Percentiles rank a stretch among this genome's conserved stretches.
phyloP scores from a whole-genome alignment of 2,113 vertebrate species.

The Crocuta crocuta region DNA sequence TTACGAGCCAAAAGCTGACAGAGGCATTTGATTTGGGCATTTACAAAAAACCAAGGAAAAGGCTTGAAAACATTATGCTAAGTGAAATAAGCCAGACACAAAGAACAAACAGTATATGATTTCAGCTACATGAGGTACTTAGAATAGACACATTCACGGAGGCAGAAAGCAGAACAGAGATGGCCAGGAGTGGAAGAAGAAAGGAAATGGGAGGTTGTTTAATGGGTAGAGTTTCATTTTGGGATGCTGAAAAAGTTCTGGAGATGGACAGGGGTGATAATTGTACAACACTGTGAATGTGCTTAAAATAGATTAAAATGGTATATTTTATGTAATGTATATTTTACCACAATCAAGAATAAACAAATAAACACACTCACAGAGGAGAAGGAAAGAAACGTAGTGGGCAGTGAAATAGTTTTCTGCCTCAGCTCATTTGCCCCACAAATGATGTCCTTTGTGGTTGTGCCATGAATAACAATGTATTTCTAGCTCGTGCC shows the following conservation, averaged over 20 bases:
- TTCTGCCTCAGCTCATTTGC: slow-evolving; percentile 10
- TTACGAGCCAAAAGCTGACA: not conserved
- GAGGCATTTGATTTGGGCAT: not conserved
- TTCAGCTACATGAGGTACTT: not conserved
- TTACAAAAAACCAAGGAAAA: not conserved
- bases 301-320: not conserved
- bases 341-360: slow-evolving; percentile 8
- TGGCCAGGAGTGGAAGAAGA: not conserved
- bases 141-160: not conserved
- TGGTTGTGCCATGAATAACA: not conserved
- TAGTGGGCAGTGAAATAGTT: not conserved
- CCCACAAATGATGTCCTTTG: not conserved
- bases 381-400: not conserved
- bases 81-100: not conserved
- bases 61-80: not conserved
- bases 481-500: not conserved
- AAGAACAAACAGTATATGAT: not conserved
- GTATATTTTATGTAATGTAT: not conserved
- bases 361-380: not conserved
- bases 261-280: not conserved
- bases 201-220: not conserved
- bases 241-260: not conserved
- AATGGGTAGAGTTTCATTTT: not conserved
- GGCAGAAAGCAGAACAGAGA: not conserved
- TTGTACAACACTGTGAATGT: not conserved